A percentile compares a stretch with the other conserved stretches of the same genome.
Evolutionary conservation across 2,888 invertebrate genomes (phyloP).

Genomic region (Drosophila rellima): DNA sequence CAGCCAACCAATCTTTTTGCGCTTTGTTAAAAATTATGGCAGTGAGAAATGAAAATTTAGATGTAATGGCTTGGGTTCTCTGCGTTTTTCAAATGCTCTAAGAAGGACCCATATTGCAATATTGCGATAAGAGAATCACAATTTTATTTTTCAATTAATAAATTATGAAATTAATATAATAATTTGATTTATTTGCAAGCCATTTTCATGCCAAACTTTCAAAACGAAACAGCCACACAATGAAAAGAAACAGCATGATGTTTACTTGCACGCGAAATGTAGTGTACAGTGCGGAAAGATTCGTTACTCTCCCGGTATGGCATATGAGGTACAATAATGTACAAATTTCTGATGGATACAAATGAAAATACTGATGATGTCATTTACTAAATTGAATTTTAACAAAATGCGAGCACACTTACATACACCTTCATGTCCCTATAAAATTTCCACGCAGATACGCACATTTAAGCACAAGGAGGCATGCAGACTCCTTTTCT

Average conservation of each 20-base stretch:
- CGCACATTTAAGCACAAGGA: not conserved
- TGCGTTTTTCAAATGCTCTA: conserved; percentile 27
- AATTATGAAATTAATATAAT: not conserved
- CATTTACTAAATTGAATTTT: conserved; percentile 73
- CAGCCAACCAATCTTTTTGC: conserved; percentile 39
- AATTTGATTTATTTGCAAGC: not conserved
- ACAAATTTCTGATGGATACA: conserved; percentile 55
- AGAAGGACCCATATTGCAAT: not conserved
- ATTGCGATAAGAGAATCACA: not conserved
- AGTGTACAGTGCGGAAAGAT: conserved; percentile 25
- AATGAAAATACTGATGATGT: conserved; percentile 71
- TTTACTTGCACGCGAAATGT: conserved; percentile 3
- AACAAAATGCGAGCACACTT: conserved; percentile 32
- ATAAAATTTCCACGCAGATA: conserved; percentile 1
- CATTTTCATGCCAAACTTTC: not conserved
- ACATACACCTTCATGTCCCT: conserved; percentile 12
- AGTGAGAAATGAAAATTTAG: conserved; percentile 64
- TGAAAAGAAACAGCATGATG: not conserved
- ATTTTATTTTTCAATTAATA: not conserved
- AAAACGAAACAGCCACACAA: not conserved
- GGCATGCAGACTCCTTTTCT: conserved; percentile 14
- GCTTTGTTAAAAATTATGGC: conserved; percentile 68
- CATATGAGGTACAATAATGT: conserved; percentile 25
- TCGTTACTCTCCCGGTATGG: not conserved
- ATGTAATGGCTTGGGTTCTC: conserved; percentile 19